A percentile compares a stretch with the other conserved stretches of the same genome.
phyloP scores from a whole-genome alignment of 2,113 vertebrate genomes.

The Nerophis lumbriciformis region DNA sequence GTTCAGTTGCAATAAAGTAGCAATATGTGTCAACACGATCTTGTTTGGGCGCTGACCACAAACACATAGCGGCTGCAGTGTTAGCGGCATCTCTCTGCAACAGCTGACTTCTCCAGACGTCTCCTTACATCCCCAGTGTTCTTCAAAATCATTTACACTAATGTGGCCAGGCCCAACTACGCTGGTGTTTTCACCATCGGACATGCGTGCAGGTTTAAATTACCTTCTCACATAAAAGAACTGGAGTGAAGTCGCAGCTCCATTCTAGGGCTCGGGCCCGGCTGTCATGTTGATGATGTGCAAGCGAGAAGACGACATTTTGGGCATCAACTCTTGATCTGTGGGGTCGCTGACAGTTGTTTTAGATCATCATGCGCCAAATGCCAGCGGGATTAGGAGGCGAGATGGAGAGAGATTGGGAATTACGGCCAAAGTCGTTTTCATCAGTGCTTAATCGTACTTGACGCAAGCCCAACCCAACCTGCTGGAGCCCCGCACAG shows the following conservation, averaged over 20 bases:
- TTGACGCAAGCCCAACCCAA: conserved; percentile 11
- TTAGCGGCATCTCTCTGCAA: conserved; percentile 53
- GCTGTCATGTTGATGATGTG: conserved; percentile 28
- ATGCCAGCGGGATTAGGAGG: conserved; percentile 65
- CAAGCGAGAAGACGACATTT: conserved; percentile 41
- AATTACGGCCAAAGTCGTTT: conserved; percentile 51
- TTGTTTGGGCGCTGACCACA: not conserved
- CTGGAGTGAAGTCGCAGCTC: not conserved
- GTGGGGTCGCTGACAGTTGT: conserved; percentile 66
- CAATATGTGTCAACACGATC: no score
- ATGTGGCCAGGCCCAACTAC: conserved; percentile 22
- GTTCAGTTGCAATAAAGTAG: no score
- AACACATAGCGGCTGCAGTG: conserved; percentile 14
- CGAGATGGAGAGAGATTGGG: conserved; percentile 53
- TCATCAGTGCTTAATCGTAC: conserved; percentile 29
- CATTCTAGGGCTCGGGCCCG: not conserved
- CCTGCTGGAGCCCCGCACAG: conserved; percentile 15
- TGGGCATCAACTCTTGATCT: conserved; percentile 57
- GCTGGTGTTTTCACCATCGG: conserved; percentile 36
- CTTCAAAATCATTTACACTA: conserved; percentile 60
- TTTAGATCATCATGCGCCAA: conserved; percentile 70
- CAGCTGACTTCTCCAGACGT: conserved; percentile 62
- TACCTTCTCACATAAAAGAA: conserved; percentile 12
- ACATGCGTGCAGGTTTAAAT: conserved; percentile 36
- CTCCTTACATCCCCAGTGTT: conserved; percentile 62